Percentiles rank a stretch among this genome's conserved stretches.
Conservation (phyloP, 2,888 invertebrate species). For the Meloe dianella region DNA sequence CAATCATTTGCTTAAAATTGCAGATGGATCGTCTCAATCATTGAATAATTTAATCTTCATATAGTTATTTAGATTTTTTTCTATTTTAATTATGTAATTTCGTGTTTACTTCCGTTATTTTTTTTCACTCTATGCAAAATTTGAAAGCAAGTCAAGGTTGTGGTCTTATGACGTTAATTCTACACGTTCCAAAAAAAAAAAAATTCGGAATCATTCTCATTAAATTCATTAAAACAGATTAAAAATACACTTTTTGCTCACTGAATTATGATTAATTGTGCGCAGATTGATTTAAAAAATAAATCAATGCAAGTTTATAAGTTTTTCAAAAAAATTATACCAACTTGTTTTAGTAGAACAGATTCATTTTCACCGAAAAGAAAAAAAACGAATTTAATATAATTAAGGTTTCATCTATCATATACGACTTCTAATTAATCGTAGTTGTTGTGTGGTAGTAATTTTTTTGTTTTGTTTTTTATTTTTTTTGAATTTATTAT, state of each 20-base stretch:
- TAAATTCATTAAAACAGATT: neutral
- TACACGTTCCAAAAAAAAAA: conserved; percentile 20
- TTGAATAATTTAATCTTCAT: no score
- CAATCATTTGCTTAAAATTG: no score
- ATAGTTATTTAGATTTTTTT: no score
- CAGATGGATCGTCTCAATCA: no score
- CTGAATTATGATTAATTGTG: neutral
- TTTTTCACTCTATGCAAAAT: neutral
- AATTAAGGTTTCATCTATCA: neutral
- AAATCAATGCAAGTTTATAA: no score
- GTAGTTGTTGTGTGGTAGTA: neutral
- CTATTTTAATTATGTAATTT: conserved; percentile 27
- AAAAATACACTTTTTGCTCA: no score
- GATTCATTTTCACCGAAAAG: neutral
- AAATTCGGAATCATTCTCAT: neutral
- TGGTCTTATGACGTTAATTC: conserved; percentile 25
- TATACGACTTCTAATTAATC: conserved; percentile 5
- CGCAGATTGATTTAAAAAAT: no score
- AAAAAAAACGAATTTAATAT: neutral
- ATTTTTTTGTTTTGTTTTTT: neutral
- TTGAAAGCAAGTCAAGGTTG: conserved; percentile 29
- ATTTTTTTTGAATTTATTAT: neutral
- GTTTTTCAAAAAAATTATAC: no score
- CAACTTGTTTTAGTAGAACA: neutral
- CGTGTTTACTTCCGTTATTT: conserved; percentile 31